Conservation (phyloP, 2,113 vertebrate species). For the Butorides virescens region DNA sequence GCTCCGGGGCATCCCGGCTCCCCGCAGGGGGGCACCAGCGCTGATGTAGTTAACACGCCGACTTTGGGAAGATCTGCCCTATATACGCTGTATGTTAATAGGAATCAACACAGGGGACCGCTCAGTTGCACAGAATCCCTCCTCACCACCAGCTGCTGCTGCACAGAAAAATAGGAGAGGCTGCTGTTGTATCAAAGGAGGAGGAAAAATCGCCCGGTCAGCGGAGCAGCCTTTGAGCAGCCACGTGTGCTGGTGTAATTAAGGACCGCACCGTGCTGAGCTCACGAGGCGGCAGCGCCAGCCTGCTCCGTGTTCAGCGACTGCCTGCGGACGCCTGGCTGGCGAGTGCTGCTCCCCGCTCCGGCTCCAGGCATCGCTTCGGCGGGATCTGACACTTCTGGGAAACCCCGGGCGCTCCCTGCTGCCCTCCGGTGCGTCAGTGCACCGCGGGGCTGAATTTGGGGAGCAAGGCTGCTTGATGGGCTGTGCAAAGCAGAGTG, state of each 20-base stretch:
- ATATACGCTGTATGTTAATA: accelerated
- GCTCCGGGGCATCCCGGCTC: not conserved
- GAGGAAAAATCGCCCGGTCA: accelerated
- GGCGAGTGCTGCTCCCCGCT: not conserved
- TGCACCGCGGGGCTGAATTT: not conserved
- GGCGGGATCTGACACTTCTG: accelerated
- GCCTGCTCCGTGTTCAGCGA: accelerated
- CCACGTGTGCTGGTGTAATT: not conserved
- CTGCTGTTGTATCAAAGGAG: not conserved
- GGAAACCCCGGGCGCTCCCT: accelerated
- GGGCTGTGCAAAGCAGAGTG: not conserved
- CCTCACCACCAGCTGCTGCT: not conserved
- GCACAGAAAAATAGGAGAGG: not conserved
- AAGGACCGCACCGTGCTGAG: not conserved
- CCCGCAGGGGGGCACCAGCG: not conserved
- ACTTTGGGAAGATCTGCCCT: not conserved
- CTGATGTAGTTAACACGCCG: not conserved
- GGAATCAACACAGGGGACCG: not conserved
- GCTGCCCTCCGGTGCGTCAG: not conserved
- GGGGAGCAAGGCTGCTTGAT: not conserved
- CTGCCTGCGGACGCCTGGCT: not conserved
- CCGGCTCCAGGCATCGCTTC: not conserved
- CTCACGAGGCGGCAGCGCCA: not conserved
- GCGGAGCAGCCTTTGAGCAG: not conserved
- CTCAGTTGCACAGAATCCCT: not conserved